phyloP scores from a whole-genome alignment of 2,888 invertebrate species.

The Candidula unifasciata region DNA sequence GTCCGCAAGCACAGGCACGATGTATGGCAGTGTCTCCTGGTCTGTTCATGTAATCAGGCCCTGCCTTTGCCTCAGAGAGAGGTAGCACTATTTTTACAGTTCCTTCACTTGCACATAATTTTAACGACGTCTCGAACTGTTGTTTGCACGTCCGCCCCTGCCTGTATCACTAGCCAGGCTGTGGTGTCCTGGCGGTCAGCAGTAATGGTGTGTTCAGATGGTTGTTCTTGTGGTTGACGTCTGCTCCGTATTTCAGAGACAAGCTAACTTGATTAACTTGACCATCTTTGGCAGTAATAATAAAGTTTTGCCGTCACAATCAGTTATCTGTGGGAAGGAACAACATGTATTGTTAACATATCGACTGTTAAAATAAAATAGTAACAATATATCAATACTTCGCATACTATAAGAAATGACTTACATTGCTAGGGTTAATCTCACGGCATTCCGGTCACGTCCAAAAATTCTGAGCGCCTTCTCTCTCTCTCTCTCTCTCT shows the following conservation, averaged over 20 bases:
- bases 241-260: constrained; percentile 1
- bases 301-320: constrained; percentile 11
- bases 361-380: too few relatives aligned
- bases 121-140: constrained; percentile 11
- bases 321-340: background rate
- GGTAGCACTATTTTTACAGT: background rate
- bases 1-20: background rate
- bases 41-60: background rate
- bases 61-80: constrained; percentile 2
- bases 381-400: too few relatives aligned
- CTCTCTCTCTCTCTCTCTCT: background rate
- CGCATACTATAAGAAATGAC: too few relatives aligned
- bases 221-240: background rate
- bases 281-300: background rate
- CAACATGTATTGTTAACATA: too few relatives aligned
- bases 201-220: constrained; percentile 15
- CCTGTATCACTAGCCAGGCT: background rate
- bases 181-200: background rate
- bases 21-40: constrained; percentile 13
- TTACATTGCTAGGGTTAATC: too few relatives aligned
- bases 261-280: background rate
- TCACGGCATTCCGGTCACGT: too few relatives aligned
- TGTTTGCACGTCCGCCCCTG: constrained; percentile 12
- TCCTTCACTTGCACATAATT: background rate
- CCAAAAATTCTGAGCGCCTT: background rate